Evolutionary conservation across 2,888 invertebrate species (phyloP).

Genomic region (Acanthosepion lycidas): DNA sequence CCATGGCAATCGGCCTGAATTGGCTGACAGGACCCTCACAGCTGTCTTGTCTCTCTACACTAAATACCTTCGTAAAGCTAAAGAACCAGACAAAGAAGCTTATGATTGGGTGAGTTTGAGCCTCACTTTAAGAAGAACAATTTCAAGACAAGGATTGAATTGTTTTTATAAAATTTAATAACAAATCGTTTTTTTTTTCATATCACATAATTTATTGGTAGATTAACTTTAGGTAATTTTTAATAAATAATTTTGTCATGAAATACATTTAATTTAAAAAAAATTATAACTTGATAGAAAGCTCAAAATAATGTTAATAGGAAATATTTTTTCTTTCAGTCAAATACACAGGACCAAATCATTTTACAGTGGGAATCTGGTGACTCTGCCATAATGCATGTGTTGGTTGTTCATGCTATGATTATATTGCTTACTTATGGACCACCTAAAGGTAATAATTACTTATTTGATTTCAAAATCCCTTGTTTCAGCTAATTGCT

Average conservation of each 20-base stretch:
- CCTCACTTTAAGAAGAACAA: neutral
- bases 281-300: neutral
- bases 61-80: conserved; percentile 76
- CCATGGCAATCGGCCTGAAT: conserved; percentile 51
- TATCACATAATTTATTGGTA: too few relatives aligned
- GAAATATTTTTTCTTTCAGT: conserved; percentile 77
- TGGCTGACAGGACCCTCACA: conserved; percentile 62
- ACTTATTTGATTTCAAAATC: neutral
- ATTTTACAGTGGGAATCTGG: conserved; percentile 85
- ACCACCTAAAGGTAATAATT: conserved; percentile 68
- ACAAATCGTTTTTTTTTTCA: neutral
- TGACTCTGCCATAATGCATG: conserved; percentile 84
- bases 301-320: neutral
- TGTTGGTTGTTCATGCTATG: conserved; percentile 87
- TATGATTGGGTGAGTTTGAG: conserved; percentile 71
- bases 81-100: conserved; percentile 79
- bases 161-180: neutral
- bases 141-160: neutral
- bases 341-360: conserved; percentile 84
- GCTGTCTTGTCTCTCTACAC: conserved; percentile 73
- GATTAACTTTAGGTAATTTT: neutral
- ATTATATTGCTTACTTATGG: conserved; percentile 84
- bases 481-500: too few relatives aligned
- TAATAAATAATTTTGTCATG: neutral
- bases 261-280: neutral